Base-by-base conservation (phyloP, 1,140 invertebrate genomes). In the Cydia amplana region DNA sequence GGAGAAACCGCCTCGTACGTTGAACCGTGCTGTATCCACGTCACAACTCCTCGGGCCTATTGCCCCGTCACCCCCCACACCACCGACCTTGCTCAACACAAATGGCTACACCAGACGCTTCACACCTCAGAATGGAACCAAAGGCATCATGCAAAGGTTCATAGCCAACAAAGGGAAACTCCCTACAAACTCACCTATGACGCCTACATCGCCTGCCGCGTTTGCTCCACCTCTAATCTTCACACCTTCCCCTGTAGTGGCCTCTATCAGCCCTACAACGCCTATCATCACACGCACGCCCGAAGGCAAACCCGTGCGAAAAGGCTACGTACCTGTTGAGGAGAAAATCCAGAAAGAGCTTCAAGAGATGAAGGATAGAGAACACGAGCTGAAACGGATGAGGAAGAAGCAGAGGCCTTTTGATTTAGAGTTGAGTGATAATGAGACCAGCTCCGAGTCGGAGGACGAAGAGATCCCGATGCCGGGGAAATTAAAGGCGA, bases 271-370 rank as follows among this genome's bases (percentile, higher is more conserved):
- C 55, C 73, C 77, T 10, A 80, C 81, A 36, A 77, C 91, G 9
- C 89, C 93, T 23, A 85, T 89, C 40, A 89, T 93, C 40, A 93
- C 92, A 43, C 92, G 94, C 20, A 92, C 94, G 63, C 86, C 93
- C 7, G 93, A 94, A 77, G 94, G 94, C 9, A 94, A 94, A 75
- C 94, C 94, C 0, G 88, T 94, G 23, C 92, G 95, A 36, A 95
- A 95, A 32, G 95, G 95, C 23, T 96, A 94, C 80, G 94, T 95
- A 1, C 95, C 95, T 1, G 96, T 96, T 1, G 96, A 96, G 84
- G 95, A 96, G 78, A 97, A 96, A 86, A 97, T 97, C 74, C 96
- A 97, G 85, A 95, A 95, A 75, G 96, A 97, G 87, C 88, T 97
- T 36, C 93, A 94, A 85, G 96, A 96, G 80, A 95, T 97, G 93